These are phyloP conservation scores for Castor canadensis DNA, from an alignment of 2,113 vertebrate species.

Conservation along the genomic window DNA sequence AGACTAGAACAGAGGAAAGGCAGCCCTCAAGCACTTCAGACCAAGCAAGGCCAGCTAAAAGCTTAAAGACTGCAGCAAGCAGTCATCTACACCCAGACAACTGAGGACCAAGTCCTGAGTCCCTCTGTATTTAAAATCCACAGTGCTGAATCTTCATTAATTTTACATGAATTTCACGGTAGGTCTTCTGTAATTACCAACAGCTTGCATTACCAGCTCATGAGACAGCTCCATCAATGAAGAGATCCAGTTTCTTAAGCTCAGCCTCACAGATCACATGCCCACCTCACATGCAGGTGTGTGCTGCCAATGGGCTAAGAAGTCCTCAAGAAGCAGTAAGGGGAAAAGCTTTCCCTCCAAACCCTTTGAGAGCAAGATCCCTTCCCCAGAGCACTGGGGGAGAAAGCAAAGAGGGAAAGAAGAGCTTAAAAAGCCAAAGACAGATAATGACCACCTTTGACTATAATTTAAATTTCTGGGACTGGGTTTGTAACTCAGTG, in stretches of 20 bases:
- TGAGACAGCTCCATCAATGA: constrained; percentile 25
- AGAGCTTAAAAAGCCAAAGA: neutral
- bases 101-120: neutral
- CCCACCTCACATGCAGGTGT: neutral
- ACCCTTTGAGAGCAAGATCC: neutral
- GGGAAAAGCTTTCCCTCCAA: neutral
- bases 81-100: neutral
- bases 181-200: constrained; percentile 76
- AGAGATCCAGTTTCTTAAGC: constrained; percentile 64
- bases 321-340: neutral
- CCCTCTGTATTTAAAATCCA: constrained; percentile 73
- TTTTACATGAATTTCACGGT: constrained; percentile 70
- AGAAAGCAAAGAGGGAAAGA: neutral
- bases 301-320: neutral
- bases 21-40: neutral
- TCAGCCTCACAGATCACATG: constrained; percentile 7
- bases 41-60: neutral
- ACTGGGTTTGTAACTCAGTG: neutral
- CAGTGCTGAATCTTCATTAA: constrained; percentile 63
- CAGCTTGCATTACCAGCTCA: constrained; percentile 61
- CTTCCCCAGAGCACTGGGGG: neutral
- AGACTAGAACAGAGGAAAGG: neutral
- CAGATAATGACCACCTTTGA: neutral
- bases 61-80: neutral
- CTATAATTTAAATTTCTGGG: neutral